Evolutionary conservation across 2,797 vertebrate genomes (phyloP), one percentile per base, ranked within the genome.

Genomic region (Harpagifer antarcticus): DNA sequence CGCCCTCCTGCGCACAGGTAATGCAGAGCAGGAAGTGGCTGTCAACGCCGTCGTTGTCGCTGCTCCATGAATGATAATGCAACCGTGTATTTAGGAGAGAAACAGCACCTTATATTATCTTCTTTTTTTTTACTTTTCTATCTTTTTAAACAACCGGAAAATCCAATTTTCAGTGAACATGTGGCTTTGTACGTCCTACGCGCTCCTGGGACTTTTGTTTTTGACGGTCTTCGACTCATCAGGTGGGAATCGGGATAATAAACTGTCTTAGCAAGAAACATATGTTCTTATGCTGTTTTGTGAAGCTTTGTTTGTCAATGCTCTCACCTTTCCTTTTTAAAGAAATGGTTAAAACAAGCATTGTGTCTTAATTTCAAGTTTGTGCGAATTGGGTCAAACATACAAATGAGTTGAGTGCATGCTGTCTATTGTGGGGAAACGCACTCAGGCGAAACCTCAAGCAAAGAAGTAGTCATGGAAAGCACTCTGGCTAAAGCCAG

Each of bases 21-120:
- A 44, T 1, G 48, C 4, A 2, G 69, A 92, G 81, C 87, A 92
- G 93, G 93, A 94, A 94, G 92, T 92, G 55, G 11, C 81, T 79
- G 87, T 85, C 88, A 89, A 11, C 77, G 69, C 58, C 67, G 48
- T 70, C 20, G 79, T 52, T 60, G 66, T 40, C 2, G 62, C n/a
- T 56, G 68, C 7, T 50, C 67, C 27, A 56, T 33, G 57, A 55
- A 43, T 33, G 63, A 81, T 84, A 80, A 83, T 88, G 85, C 74
- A 17, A 14, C 54, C 3, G 68, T 33, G 63, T 13, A 4, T 76
- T 45, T 74, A 65, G 84, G 42, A 47, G 11, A 10, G 2, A 17
- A 53, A 16, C 16, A 6, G 31, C 37, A 2, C 0, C 13, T 45
- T 64, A 47, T 50, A 13, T 13, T 9, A 10, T 12, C 3, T 5